A percentile compares a stretch with the other conserved stretches of the same genome.
Evolutionary conservation across 2,113 vertebrate genomes (phyloP).

Genomic region (Sander lucioperca): DNA sequence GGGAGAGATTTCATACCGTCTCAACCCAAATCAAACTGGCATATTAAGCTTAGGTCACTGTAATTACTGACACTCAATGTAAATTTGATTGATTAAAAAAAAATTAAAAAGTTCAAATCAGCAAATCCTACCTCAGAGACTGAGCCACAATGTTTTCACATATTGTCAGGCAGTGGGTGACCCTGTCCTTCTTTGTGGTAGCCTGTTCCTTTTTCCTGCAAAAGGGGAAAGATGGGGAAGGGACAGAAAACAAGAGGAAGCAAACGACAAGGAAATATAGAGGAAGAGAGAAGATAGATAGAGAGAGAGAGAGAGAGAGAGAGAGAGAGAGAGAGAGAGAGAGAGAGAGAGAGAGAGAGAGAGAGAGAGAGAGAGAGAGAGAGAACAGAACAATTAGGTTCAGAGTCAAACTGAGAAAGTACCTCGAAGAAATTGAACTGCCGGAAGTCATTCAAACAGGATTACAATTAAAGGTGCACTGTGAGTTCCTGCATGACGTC

Average conservation of each 20-base stretch:
- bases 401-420: neutral
- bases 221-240: constrained; percentile 3
- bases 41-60: neutral
- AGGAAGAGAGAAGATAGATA: neutral
- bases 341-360: neutral
- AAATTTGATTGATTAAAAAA: neutral
- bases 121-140: constrained; percentile 90
- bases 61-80: neutral
- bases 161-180: constrained; percentile 97
- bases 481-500: too few relatives aligned
- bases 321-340: neutral
- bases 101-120: neutral
- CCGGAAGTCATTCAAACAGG: neutral
- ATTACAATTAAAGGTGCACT: neutral
- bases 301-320: neutral
- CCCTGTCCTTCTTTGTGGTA: constrained; percentile 96
- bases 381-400: neutral
- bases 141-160: constrained; percentile 98
- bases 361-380: neutral
- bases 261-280: neutral
- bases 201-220: constrained; percentile 96
- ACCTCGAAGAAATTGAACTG: neutral
- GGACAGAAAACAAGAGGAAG: neutral
- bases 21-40: neutral
- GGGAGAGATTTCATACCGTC: neutral